Evolutionary conservation across 2,797 vertebrate genomes (phyloP), one percentile per base, ranked within the genome.

Genomic region (Sebastes elongatus): DNA sequence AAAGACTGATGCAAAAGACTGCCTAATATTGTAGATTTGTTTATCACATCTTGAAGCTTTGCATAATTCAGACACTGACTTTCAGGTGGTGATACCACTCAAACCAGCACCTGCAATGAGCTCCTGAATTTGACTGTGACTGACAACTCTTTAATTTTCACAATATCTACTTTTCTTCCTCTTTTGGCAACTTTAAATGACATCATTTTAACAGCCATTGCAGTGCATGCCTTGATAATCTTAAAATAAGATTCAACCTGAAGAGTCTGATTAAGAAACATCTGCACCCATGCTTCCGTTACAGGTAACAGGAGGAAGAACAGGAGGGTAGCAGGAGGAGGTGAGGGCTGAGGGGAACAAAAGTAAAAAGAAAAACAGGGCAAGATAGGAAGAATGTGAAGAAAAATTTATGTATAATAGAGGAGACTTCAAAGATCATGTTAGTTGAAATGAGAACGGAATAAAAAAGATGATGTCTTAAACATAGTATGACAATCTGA

Each of bases 41-140:
- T 63, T 59, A 14, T 63, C 65, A 72, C 32, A 62, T 72, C 28
- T 57, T 33, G 4, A 61, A 59, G 69, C 64, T 83, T 67, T 71
- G 33, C 42, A 81, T 71, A 76, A 76, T 78, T 74, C 56, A 78
- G 25, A 64, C 25, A 52, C 7, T 64, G 7, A 52, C 63, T 76
- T 65, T 27, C 23, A 53, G n/a, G 42, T 25, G 6, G 33, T 42
- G 20, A 63, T 28, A 73, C 23, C 62, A 13, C 18, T 74, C 22
- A 80, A 64, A 81, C 16, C 46, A 57, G 55, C 14, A 32, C 13
- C n/a, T 33, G 3, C 28, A 63, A 33, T 42, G 10, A 72, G 20
- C 28, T 28, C 3, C 49, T 33, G 33, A 42, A 62, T 73, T 65
- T 66, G 20, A 76, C 18, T 56, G 25, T 27, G 10, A 42, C 3